phyloP scores from a whole-genome alignment of 2,888 invertebrate species.

The Pemphredon lugubris region DNA sequence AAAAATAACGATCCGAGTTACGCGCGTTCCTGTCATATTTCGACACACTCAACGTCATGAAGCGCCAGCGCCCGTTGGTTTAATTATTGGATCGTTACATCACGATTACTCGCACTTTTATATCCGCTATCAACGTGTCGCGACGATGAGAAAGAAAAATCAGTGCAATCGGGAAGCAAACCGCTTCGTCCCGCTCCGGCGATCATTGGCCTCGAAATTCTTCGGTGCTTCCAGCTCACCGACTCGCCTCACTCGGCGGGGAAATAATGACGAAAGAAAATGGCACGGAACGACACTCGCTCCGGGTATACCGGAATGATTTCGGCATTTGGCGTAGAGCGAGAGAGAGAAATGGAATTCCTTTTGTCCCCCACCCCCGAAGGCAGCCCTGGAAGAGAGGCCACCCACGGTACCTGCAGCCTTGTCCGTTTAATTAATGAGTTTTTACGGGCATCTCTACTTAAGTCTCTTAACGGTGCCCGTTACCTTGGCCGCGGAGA shows the following conservation, averaged over 20 bases:
- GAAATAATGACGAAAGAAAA: conserved; percentile 1
- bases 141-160: too few species aligned
- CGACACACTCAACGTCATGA: too few species aligned
- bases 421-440: conserved; percentile 52
- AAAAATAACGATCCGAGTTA: too few species aligned
- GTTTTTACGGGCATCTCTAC: conserved; percentile 25
- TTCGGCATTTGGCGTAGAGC: conserved; percentile 8
- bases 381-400: conserved; percentile 12
- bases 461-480: conserved; percentile 32
- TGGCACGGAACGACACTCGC: neutral
- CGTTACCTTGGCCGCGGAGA: conserved; percentile 19
- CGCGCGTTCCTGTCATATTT: too few species aligned
- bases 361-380: conserved; percentile 6
- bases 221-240: conserved; percentile 3
- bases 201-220: conserved; percentile 21
- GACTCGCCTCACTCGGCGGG: neutral
- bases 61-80: too few species aligned
- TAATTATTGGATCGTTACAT: too few species aligned
- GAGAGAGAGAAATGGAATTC: too few species aligned
- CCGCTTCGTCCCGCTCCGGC: neutral
- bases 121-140: too few species aligned
- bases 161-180: neutral
- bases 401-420: conserved; percentile 47
- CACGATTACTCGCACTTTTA: too few species aligned
- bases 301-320: conserved; percentile 5